These are phyloP conservation scores for Sogatella furcifera DNA, from an alignment of 1,140 invertebrate genomes.

Conservation along the genomic window DNA sequence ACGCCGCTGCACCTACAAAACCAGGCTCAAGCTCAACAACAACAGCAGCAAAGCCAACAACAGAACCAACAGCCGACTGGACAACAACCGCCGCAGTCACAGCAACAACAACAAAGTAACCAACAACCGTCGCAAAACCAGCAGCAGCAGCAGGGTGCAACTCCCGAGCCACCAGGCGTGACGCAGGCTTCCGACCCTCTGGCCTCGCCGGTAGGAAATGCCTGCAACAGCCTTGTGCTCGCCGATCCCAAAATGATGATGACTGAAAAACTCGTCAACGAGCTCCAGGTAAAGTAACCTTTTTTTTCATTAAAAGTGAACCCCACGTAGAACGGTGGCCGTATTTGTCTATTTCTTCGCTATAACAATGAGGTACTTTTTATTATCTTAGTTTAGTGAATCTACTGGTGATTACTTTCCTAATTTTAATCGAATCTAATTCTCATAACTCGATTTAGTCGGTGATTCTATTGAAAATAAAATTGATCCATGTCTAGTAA, in stretches of 20 bases:
- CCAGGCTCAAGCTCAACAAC: constrained; percentile 15
- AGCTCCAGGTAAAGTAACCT: constrained; percentile 25
- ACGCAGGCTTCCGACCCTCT: constrained; percentile 12
- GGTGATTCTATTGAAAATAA: too few relatives aligned
- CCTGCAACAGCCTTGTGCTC: constrained; percentile 15
- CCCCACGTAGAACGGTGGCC: too few relatives aligned
- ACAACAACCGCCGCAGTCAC: constrained; percentile 9
- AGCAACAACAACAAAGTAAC: background rate
- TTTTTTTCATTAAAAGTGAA: too few relatives aligned
- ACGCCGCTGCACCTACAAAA: constrained; percentile 20
- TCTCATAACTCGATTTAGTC: too few relatives aligned
- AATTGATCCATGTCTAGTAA: too few relatives aligned
- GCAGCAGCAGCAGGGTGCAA: background rate
- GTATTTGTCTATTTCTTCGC: too few relatives aligned
- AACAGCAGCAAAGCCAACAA: constrained; percentile 10
- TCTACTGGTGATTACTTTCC: too few relatives aligned
- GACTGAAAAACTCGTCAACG: constrained; percentile 27
- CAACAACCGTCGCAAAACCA: constrained; percentile 8
- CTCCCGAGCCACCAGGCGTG: background rate
- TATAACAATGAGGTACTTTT: too few relatives aligned
- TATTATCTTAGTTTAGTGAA: too few relatives aligned
- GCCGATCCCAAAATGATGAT: constrained; percentile 25
- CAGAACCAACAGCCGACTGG: constrained; percentile 13
- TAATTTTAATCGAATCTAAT: too few relatives aligned
- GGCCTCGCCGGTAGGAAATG: constrained; percentile 15